Conservation (phyloP, 2,888 invertebrate genomes). For the Scaptomyza caliginosa region DNA sequence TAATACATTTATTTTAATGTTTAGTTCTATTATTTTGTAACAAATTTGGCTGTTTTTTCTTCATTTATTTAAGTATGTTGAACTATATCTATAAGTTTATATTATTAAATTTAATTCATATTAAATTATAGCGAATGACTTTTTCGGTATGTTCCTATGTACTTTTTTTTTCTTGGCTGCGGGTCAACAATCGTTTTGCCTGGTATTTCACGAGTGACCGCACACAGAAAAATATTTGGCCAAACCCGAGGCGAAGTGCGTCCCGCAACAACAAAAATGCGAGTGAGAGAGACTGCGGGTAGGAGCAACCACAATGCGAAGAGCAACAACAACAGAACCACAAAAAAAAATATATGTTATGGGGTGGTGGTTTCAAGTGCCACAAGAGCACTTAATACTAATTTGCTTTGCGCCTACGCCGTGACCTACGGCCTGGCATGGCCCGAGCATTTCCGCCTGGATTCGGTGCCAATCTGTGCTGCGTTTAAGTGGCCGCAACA, state of each 20-base stretch:
- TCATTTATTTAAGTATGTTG: too few relatives aligned
- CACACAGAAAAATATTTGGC: conserved; percentile 77
- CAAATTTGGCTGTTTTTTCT: too few relatives aligned
- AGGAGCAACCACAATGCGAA: conserved; percentile 36
- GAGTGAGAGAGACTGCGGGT: too few relatives aligned
- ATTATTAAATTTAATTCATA: too few relatives aligned
- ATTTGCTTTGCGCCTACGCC: conserved; percentile 78
- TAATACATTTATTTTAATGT: neutral
- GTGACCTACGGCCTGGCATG: conserved; percentile 73
- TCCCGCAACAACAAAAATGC: conserved; percentile 17
- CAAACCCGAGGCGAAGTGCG: conserved; percentile 68
- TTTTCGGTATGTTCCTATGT: neutral
- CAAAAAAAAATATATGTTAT: conserved; percentile 3
- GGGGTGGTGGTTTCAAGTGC: conserved; percentile 68
- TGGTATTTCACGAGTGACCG: conserved; percentile 77
- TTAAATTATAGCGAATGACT: too few relatives aligned
- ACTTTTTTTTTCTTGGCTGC: neutral
- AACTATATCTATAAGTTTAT: too few relatives aligned
- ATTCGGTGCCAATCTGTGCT: conserved; percentile 70
- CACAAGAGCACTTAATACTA: conserved; percentile 79
- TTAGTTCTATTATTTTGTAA: too few relatives aligned
- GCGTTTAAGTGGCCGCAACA: conserved; percentile 77
- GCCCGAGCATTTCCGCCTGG: conserved; percentile 54
- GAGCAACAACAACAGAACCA: conserved; percentile 19
- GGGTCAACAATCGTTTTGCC: conserved; percentile 55